phyloP scores from a whole-genome alignment of 1,140 invertebrate species.

The Pantala flavescens region DNA sequence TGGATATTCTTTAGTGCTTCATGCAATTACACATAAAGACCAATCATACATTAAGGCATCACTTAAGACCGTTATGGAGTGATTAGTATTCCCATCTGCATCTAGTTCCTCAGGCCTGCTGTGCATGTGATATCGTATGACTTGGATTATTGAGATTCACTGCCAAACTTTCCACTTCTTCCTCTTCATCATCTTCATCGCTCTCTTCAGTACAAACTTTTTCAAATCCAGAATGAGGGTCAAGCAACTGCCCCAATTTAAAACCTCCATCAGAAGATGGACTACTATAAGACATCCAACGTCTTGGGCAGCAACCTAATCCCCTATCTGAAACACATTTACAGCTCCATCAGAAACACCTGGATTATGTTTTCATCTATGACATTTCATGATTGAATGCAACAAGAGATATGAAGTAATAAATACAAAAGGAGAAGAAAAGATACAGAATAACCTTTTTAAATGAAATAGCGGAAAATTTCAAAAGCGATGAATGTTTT shows the following conservation, averaged over 20 bases:
- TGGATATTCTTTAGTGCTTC: neutral
- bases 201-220: conserved; percentile 31
- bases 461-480: too few relatives aligned
- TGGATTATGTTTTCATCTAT: too few relatives aligned
- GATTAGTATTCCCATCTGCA: neutral
- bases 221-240: conserved; percentile 30
- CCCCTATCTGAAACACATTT: neutral
- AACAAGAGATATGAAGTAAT: too few relatives aligned
- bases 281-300: conserved; percentile 17
- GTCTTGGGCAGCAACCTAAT: conserved; percentile 22
- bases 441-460: too few relatives aligned
- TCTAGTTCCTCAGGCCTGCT: neutral
- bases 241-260: conserved; percentile 28
- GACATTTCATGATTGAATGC: too few relatives aligned
- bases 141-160: neutral
- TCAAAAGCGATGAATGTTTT: too few relatives aligned
- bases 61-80: neutral
- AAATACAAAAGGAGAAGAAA: too few relatives aligned
- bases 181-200: conserved; percentile 20
- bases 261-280: conserved; percentile 21
- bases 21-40: neutral
- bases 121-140: neutral
- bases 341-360: too few relatives aligned
- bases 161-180: neutral
- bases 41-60: neutral